A percentile compares a stretch with the other conserved stretches of the same genome.
Evolutionary conservation across 2,888 invertebrate genomes (phyloP).

Genomic region (Nephrotoma guestfalica): DNA sequence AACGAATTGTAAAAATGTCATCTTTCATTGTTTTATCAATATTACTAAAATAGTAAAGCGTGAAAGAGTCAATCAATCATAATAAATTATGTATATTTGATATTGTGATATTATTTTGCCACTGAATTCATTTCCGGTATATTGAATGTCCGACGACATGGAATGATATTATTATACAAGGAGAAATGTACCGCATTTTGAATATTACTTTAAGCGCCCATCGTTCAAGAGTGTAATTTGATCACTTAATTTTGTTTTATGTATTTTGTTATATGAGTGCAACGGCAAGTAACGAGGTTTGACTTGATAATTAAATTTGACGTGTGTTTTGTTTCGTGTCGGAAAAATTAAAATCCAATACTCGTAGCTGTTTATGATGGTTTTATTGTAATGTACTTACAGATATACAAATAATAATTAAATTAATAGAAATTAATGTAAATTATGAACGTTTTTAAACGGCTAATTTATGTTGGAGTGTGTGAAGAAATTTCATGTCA

Average conservation of each 20-base stretch:
- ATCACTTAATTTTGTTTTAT: background rate
- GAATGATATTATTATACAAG: background rate
- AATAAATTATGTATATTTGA: background rate
- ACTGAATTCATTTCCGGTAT: background rate
- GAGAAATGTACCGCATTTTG: background rate
- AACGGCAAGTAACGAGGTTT: background rate
- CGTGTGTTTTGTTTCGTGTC: background rate
- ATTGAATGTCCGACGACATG: background rate
- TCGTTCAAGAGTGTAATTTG: background rate
- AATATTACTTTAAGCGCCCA: background rate
- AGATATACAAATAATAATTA: background rate
- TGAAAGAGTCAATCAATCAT: background rate
- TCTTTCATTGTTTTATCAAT: background rate
- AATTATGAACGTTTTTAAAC: background rate
- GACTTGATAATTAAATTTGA: background rate
- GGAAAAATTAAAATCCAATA: background rate
- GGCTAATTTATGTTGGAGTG: background rate
- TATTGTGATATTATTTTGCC: background rate
- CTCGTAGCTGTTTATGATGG: background rate
- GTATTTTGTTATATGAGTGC: background rate
- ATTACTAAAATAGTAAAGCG: background rate
- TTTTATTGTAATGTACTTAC: background rate
- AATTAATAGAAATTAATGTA: background rate
- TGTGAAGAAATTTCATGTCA: background rate
- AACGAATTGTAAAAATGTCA: background rate